These are phyloP conservation scores for Kradibia gibbosae DNA, from an alignment of 1,140 invertebrate species.

Conservation along the genomic window DNA sequence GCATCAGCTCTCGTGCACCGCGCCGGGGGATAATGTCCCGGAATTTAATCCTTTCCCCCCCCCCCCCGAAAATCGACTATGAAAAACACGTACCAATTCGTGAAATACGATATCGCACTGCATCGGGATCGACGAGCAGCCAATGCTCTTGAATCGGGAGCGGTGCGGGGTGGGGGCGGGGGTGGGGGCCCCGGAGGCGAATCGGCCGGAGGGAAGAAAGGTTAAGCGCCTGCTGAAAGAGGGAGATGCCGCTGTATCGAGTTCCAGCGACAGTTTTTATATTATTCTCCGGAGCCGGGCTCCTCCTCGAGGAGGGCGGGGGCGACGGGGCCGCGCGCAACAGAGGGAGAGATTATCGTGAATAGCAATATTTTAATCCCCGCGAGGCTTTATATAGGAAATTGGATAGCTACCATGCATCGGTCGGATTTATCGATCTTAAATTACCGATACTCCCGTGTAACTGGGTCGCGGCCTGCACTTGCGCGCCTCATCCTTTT, in stretches of 20 bases:
- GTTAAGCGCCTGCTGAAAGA: slow-evolving; percentile 53
- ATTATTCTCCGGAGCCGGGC: slow-evolving; percentile 70
- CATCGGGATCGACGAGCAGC: slow-evolving; percentile 53
- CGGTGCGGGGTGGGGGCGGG: not conserved
- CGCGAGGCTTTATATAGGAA: slow-evolving; percentile 59
- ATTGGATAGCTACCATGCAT: slow-evolving; percentile 67
- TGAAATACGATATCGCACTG: slow-evolving; percentile 68
- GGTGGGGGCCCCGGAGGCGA: not conserved
- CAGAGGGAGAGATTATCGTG: slow-evolving; percentile 69
- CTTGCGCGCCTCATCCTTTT: slow-evolving; percentile 8
- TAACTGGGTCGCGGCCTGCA: slow-evolving; percentile 41
- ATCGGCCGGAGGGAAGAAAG: not conserved
- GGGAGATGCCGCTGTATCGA: slow-evolving; percentile 59
- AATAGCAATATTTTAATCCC: slow-evolving; percentile 70
- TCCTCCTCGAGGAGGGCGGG: no score
- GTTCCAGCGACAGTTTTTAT: slow-evolving; percentile 62
- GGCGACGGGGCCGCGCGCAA: no score
- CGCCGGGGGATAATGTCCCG: slow-evolving; percentile 60
- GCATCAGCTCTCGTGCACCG: not conserved
- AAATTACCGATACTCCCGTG: slow-evolving; percentile 61
- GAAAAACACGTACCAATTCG: slow-evolving; percentile 66
- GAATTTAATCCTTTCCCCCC: slow-evolving; percentile 66
- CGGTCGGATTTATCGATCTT: slow-evolving; percentile 69
- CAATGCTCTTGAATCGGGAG: not conserved
- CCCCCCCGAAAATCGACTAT: slow-evolving; percentile 63